Evolutionary conservation across 1,140 invertebrate species (phyloP).

Genomic region (Procambarus virginalis): DNA sequence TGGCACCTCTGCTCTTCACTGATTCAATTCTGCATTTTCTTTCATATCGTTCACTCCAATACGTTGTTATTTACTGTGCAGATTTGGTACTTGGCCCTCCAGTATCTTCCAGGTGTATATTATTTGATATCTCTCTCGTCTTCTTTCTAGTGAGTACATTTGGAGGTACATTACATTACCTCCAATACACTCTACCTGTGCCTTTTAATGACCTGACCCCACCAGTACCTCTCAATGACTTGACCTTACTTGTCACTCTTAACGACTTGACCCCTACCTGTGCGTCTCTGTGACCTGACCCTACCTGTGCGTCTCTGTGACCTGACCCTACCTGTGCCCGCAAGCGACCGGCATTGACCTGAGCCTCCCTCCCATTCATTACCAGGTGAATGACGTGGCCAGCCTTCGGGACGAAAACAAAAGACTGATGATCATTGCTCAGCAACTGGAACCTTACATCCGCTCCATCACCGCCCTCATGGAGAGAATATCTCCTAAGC

Average conservation of each 20-base stretch:
- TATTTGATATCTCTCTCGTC: no score
- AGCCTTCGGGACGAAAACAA: constrained; percentile 81
- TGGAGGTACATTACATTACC: no score
- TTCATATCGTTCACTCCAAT: no score
- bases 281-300: not conserved
- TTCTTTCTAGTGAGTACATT: no score
- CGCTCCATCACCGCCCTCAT: constrained; percentile 77
- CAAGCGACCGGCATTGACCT: not conserved
- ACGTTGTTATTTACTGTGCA: no score
- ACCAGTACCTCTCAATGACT: not conserved
- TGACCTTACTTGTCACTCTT: not conserved
- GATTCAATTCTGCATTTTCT: no score
- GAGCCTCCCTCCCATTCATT: not conserved
- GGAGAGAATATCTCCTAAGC: constrained; percentile 71
- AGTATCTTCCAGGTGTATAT: no score
- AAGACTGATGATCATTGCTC: constrained; percentile 79
- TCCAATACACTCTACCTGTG: not conserved
- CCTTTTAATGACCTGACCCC: not conserved
- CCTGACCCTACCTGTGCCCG: not conserved
- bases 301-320: not conserved
- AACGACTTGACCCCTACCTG: not conserved
- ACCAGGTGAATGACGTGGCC: constrained; percentile 81
- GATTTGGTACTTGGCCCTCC: no score
- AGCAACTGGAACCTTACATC: constrained; percentile 81
- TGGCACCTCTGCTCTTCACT: no score